Conservation (phyloP, 2,888 invertebrate species). For the Lutraria lutraria region DNA sequence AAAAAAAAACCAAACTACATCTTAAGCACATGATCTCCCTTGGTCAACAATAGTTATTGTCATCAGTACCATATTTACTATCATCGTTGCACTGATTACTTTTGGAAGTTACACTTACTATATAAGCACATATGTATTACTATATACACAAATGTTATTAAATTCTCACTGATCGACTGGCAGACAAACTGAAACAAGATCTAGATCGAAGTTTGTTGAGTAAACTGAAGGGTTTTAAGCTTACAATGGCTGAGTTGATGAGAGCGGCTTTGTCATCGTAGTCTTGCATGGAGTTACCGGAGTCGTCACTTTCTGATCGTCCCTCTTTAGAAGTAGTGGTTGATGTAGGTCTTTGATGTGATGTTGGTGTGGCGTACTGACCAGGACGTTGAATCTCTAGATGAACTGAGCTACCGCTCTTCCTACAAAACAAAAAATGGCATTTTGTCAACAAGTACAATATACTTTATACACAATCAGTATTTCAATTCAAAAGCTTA, state of each 20-base stretch:
- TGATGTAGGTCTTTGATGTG: conserved; percentile 2
- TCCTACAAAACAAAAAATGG: conserved; percentile 45
- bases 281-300: conserved; percentile 54
- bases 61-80: no score
- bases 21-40: neutral
- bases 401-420: conserved; percentile 53
- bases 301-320: conserved; percentile 40
- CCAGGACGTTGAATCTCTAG: conserved; percentile 65
- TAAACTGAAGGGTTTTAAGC: conserved; percentile 66
- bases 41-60: neutral
- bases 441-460: neutral
- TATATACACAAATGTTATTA: conserved; percentile 22
- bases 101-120: neutral
- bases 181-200: conserved; percentile 59
- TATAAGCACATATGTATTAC: neutral
- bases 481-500: no score
- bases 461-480: no score
- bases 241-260: conserved; percentile 62
- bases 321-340: conserved; percentile 16
- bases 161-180: conserved; percentile 56
- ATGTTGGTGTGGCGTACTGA: conserved; percentile 32
- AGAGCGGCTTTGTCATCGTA: conserved; percentile 63
- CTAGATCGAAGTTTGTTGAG: conserved; percentile 56
- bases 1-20: no score
- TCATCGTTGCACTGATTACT: neutral